Percentiles rank a stretch among this genome's conserved stretches.
phyloP scores from a whole-genome alignment of 2,113 vertebrate genomes.

The Nerophis lumbriciformis region DNA sequence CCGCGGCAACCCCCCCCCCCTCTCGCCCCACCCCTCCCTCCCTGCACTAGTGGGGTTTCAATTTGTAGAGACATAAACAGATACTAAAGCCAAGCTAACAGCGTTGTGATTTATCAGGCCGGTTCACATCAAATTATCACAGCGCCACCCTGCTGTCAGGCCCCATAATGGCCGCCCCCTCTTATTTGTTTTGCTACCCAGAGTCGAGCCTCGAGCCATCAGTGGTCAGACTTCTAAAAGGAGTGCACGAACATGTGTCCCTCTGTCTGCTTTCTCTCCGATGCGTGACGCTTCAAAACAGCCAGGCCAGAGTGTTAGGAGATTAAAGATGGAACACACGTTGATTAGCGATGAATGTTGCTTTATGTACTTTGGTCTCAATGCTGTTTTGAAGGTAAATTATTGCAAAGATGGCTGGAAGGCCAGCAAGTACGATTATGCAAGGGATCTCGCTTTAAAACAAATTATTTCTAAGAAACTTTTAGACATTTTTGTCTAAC shows the following conservation, averaged over 20 bases:
- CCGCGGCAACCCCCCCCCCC: conserved; percentile 69
- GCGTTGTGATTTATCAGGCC: conserved; percentile 95
- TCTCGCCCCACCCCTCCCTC: conserved; percentile 59
- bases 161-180: conserved; percentile 75
- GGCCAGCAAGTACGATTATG: too few relatives aligned
- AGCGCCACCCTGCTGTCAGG: conserved; percentile 85
- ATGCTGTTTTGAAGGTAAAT: neutral
- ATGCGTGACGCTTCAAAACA: conserved; percentile 64
- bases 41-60: conserved; percentile 95
- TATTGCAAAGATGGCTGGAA: too few relatives aligned
- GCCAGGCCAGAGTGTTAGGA: conserved; percentile 49
- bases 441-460: too few relatives aligned
- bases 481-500: too few relatives aligned
- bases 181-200: conserved; percentile 14
- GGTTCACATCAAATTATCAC: conserved; percentile 98
- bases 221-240: conserved; percentile 82
- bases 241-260: conserved; percentile 82
- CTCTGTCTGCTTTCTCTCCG: conserved; percentile 78
- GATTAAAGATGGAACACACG: conserved; percentile 30
- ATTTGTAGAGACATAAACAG: conserved; percentile 99
- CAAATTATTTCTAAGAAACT: too few relatives aligned
- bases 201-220: conserved; percentile 40
- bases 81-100: conserved; percentile 97
- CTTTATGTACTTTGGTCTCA: neutral
- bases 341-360: conserved; percentile 22